phyloP scores from a whole-genome alignment of 2,113 vertebrate species.

The Anoplopoma fimbria region DNA sequence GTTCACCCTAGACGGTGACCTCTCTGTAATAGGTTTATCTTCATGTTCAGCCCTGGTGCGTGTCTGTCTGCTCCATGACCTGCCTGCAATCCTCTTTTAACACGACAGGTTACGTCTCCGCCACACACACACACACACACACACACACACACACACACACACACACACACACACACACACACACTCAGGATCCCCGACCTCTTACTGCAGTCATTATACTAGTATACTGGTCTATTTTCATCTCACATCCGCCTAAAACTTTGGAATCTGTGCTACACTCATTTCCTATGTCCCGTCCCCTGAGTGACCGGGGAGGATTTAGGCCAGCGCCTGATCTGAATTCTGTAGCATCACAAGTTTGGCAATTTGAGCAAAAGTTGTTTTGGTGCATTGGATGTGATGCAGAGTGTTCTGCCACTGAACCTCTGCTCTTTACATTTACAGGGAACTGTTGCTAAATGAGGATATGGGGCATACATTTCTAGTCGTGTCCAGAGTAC shows the following conservation, averaged over 20 bases:
- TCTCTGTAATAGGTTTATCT: constrained; percentile 51
- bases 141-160: too few species aligned
- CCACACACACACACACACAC: neutral
- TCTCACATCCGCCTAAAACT: constrained; percentile 45
- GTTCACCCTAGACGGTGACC: constrained; percentile 34
- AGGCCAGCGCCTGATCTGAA: constrained; percentile 69
- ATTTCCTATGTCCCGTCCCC: constrained; percentile 46
- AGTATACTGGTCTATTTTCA: constrained; percentile 48
- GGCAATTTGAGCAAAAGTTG: constrained; percentile 18
- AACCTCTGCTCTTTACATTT: neutral
- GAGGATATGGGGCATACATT: neutral
- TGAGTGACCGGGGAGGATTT: constrained; percentile 61
- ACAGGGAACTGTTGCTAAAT: neutral
- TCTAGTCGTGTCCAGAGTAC: neutral
- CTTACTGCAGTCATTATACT: constrained; percentile 32
- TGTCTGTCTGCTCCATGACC: constrained; percentile 43
- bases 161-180: neutral
- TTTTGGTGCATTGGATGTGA: constrained; percentile 32
- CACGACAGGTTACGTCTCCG: neutral
- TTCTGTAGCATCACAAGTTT: constrained; percentile 52
- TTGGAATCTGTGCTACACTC: constrained; percentile 47
- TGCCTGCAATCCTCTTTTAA: constrained; percentile 39
- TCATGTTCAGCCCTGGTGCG: constrained; percentile 26
- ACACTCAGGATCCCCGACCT: constrained; percentile 25
- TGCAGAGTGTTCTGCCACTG: neutral